Conservation (phyloP, 2,888 invertebrate genomes). For the Perizoma flavofasciatum region DNA sequence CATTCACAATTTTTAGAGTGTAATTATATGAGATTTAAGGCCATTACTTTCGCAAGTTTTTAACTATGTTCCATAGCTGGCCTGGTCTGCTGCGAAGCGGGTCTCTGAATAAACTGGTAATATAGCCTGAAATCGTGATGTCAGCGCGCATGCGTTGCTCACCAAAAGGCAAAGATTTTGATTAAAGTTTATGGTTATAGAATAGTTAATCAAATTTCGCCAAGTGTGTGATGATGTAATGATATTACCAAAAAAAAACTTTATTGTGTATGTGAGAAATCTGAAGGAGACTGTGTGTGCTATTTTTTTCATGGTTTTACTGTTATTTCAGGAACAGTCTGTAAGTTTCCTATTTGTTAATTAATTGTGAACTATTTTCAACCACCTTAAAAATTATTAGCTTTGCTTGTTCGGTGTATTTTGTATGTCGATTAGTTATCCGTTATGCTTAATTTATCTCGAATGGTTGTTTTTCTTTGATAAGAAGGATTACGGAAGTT, state of each 20-base stretch:
- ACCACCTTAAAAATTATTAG: no score
- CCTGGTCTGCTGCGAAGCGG: constrained; percentile 38
- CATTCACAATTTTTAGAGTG: neutral
- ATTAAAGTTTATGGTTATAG: constrained; percentile 33
- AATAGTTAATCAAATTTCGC: constrained; percentile 41
- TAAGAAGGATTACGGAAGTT: no score
- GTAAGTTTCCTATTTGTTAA: no score
- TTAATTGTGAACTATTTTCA: no score
- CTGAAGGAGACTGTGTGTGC: no score
- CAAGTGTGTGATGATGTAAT: constrained; percentile 19
- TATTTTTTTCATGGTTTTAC: no score
- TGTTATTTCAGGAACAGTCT: no score
- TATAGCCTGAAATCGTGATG: constrained; percentile 27
- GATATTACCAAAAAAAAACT: neutral
- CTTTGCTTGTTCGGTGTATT: no score
- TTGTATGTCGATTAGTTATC: no score
- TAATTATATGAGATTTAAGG: neutral
- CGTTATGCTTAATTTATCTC: no score
- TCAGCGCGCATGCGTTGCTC: constrained; percentile 40
- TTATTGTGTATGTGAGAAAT: no score
- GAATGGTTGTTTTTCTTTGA: no score
- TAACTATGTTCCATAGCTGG: constrained; percentile 1
- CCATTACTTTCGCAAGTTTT: constrained; percentile 21
- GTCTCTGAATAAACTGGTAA: constrained; percentile 44
- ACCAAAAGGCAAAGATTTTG: constrained; percentile 32